A percentile compares a stretch with the other conserved stretches of the same genome.
Evolutionary conservation across 2,888 invertebrate species (phyloP).

Genomic region (Xestia ashworthii): DNA sequence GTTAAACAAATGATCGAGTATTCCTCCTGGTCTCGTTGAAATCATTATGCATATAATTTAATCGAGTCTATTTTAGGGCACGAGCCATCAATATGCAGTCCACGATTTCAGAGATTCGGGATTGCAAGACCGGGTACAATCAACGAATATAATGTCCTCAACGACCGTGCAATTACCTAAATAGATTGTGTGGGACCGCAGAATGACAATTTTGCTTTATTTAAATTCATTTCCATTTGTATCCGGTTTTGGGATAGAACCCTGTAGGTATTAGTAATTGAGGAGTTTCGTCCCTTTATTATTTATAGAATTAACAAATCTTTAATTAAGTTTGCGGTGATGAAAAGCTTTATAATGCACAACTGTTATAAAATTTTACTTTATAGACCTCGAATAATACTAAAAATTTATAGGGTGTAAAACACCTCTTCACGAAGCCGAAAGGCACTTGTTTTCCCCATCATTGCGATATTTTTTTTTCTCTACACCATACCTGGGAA

Average conservation of each 20-base stretch:
- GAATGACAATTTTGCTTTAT: slow-evolving; percentile 58
- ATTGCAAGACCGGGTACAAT: slow-evolving; percentile 63
- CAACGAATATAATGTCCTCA: slow-evolving; percentile 64
- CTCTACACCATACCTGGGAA: too few species aligned
- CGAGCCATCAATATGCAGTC: slow-evolving; percentile 47
- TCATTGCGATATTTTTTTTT: too few species aligned
- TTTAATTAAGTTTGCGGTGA: slow-evolving; percentile 8
- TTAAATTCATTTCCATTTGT: slow-evolving; percentile 55
- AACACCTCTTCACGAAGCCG: too few species aligned
- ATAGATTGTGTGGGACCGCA: slow-evolving; percentile 60
- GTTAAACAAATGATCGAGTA: slow-evolving; percentile 19
- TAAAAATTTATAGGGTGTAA: too few species aligned
- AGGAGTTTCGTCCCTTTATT: slow-evolving; percentile 19
- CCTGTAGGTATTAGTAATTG: slow-evolving; percentile 2
- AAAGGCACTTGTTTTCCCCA: too few species aligned
- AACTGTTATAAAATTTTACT: neutral
- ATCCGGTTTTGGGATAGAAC: slow-evolving; percentile 44
- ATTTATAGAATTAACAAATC: slow-evolving; percentile 18
- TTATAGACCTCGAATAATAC: too few species aligned
- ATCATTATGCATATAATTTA: slow-evolving; percentile 35
- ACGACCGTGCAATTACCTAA: slow-evolving; percentile 68
- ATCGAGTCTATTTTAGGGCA: slow-evolving; percentile 23
- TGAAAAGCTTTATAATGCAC: neutral
- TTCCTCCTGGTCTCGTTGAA: slow-evolving; percentile 36
- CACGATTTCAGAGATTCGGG: slow-evolving; percentile 52